phyloP scores from a whole-genome alignment of 2,113 vertebrate genomes.

The Perca schrenkii region DNA sequence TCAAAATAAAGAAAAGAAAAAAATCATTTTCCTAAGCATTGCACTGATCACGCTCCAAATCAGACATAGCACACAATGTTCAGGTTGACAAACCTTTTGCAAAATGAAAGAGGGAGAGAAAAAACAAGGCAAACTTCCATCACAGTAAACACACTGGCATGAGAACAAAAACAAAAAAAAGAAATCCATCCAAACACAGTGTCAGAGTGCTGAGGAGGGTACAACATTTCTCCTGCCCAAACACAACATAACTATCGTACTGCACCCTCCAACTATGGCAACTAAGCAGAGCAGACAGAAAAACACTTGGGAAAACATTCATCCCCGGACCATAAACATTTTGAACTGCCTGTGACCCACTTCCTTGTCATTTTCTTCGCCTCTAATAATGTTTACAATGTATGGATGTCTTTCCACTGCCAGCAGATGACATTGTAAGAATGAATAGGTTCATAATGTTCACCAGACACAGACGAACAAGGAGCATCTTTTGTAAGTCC shows the following conservation, averaged over 20 bases:
- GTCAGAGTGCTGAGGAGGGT: slow-evolving; percentile 26
- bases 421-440: slow-evolving; percentile 4
- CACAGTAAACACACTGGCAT: slow-evolving; percentile 11
- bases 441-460: slow-evolving; percentile 1
- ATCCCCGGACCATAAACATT: background rate
- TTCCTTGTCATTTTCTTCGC: slow-evolving; percentile 4
- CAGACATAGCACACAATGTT: slow-evolving; percentile 9
- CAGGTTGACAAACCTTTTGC: slow-evolving; percentile 29
- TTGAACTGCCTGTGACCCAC: slow-evolving; percentile 10
- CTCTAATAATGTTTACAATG: background rate
- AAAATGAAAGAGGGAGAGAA: background rate
- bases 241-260: slow-evolving; percentile 24
- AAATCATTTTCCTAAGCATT: background rate
- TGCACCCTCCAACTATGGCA: slow-evolving; percentile 9
- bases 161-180: slow-evolving; percentile 5
- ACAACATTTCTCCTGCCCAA: slow-evolving; percentile 20
- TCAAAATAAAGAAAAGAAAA: background rate
- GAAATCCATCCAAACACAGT: slow-evolving; percentile 13
- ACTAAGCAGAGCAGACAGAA: background rate
- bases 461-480: background rate
- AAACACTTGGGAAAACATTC: slow-evolving; percentile 29
- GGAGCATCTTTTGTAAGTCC: background rate
- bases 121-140: slow-evolving; percentile 31
- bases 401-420: slow-evolving; percentile 15
- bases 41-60: slow-evolving; percentile 5